A percentile compares a stretch with the other conserved stretches of the same genome.
Evolutionary conservation across 23 tunicate species (phyloP).

Genomic region (Corella eumyota): DNA sequence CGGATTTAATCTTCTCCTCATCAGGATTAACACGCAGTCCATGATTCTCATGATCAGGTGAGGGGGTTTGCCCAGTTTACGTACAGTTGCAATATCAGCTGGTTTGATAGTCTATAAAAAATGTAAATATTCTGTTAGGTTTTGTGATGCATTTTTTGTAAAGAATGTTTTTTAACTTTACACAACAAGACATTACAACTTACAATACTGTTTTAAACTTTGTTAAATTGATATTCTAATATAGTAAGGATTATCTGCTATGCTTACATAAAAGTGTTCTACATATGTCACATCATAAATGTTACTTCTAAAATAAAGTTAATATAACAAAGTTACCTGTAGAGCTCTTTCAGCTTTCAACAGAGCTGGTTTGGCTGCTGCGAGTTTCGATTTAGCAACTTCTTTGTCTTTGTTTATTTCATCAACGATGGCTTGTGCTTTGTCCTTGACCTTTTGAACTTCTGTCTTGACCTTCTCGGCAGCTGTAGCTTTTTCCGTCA

Average conservation of each 20-base stretch:
- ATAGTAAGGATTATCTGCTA: too few species aligned
- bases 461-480: conserved; percentile 68
- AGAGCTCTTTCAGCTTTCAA: conserved; percentile 57
- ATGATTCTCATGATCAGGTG: conserved; percentile 82
- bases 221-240: too few species aligned
- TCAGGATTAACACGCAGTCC: conserved; percentile 69
- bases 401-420: conserved; percentile 64
- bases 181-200: background rate
- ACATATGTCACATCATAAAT: too few species aligned
- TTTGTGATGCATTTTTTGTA: background rate
- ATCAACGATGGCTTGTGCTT: conserved; percentile 72
- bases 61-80: conserved; percentile 77
- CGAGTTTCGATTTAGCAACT: conserved; percentile 65
- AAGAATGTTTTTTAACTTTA: background rate
- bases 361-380: conserved; percentile 69
- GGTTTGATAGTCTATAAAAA: conserved; percentile 60
- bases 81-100: conserved; percentile 67
- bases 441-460: conserved; percentile 66
- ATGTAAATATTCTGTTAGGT: background rate
- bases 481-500: conserved; percentile 54
- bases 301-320: background rate
- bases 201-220: background rate
- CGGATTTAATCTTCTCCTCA: conserved; percentile 50
- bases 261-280: too few species aligned
- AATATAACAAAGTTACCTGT: conserved; percentile 19